phyloP scores from a whole-genome alignment of 2,888 invertebrate genomes.

The Cerastis leucographa region DNA sequence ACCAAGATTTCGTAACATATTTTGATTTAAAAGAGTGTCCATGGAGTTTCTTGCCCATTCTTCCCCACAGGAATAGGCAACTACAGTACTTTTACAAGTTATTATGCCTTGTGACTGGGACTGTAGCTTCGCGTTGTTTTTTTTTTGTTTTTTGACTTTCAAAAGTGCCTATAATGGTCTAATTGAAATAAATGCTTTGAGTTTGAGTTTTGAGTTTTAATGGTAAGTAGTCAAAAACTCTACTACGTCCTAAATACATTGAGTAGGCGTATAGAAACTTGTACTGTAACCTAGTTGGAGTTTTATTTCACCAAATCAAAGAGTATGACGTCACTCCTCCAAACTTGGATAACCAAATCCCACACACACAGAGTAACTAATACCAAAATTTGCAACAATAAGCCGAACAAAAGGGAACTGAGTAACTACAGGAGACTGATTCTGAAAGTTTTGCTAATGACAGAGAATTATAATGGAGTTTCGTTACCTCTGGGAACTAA shows the following conservation, averaged over 20 bases:
- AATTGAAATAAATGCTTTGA: too few relatives aligned
- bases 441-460: slow-evolving; percentile 76
- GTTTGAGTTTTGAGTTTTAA: too few relatives aligned
- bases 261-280: not conserved
- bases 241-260: not conserved
- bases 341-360: slow-evolving; percentile 37
- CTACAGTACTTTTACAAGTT: too few relatives aligned
- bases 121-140: too few relatives aligned
- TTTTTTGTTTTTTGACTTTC: too few relatives aligned
- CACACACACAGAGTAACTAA: slow-evolving; percentile 44
- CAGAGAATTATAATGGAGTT: slow-evolving; percentile 78
- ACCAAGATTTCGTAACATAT: too few relatives aligned
- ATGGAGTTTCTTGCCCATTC: too few relatives aligned
- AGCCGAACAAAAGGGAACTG: slow-evolving; percentile 45
- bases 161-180: too few relatives aligned
- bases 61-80: too few relatives aligned
- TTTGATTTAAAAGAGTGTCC: too few relatives aligned
- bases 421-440: slow-evolving; percentile 69
- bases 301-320: slow-evolving; percentile 28
- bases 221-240: too few relatives aligned
- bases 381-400: slow-evolving; percentile 51
- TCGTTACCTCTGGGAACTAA: slow-evolving; percentile 70
- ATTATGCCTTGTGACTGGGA: too few relatives aligned
- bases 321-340: slow-evolving; percentile 19
- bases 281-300: not conserved